Conservation (phyloP, 2,113 vertebrate genomes). For the Oryctolagus cuniculus region mOryCun1.1 NC_091447.1:13053001-13053500, state of each 20-base stretch:
- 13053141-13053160: too few relatives aligned
- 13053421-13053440: constrained; percentile 42
- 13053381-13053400: constrained; percentile 7
- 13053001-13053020: too few relatives aligned
- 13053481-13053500: neutral
- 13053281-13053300: neutral
- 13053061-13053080: too few relatives aligned
- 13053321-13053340: neutral
- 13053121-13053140: too few relatives aligned
- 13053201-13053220: too few relatives aligned
- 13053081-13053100: too few relatives aligned
- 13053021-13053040: too few relatives aligned
- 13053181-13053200: too few relatives aligned
- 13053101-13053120: too few relatives aligned
- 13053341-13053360: neutral
- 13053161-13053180: too few relatives aligned
- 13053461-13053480: neutral
- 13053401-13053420: neutral
- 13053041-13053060: too few relatives aligned
- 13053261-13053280: neutral
- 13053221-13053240: too few relatives aligned
- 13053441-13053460: constrained; percentile 10
- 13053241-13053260: neutral
- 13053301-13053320: constrained; percentile 7
- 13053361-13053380: neutral